Percentiles rank a stretch among this genome's conserved stretches.
phyloP scores from a whole-genome alignment of 2,113 vertebrate genomes.

The Andinoacara biseriatus region DNA sequence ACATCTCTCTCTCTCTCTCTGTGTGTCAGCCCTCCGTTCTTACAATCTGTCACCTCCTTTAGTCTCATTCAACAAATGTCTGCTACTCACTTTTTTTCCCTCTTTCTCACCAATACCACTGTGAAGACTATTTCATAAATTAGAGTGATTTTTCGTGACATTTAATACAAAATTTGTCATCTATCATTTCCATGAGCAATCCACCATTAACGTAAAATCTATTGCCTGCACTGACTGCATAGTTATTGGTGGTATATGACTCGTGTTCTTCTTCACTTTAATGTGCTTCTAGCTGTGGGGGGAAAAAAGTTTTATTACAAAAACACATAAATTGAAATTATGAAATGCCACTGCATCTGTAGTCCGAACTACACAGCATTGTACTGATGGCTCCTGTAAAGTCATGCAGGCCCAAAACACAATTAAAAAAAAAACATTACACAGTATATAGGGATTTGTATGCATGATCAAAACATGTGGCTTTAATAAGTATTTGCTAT shows the following conservation, averaged over 20 bases:
- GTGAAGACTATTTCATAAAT: not conserved
- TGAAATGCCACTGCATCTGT: not conserved
- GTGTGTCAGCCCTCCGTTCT: slow-evolving; percentile 1
- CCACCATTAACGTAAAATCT: not conserved
- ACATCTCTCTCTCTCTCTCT: not conserved
- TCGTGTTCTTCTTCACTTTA: slow-evolving; percentile 3
- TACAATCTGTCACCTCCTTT: slow-evolving; percentile 9
- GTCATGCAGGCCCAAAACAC: not conserved
- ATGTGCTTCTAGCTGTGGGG: not conserved
- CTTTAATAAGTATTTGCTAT: not conserved
- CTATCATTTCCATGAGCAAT: slow-evolving; percentile 6
- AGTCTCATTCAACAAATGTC: slow-evolving; percentile 22
- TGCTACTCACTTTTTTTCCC: not conserved
- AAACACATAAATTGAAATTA: not conserved
- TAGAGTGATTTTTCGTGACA: slow-evolving; percentile 13
- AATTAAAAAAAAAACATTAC: not conserved
- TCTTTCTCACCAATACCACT: slow-evolving; percentile 18
- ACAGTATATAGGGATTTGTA: not conserved
- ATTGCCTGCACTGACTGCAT: not conserved
- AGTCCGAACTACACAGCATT: not conserved
- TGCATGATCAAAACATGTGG: not conserved
- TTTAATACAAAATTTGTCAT: slow-evolving; percentile 14
- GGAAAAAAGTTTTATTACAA: not conserved
- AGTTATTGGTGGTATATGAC: not conserved
- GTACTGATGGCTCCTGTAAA: not conserved